Conservation (phyloP, 2,113 vertebrate species). For the Neotoma lepida region DNA sequence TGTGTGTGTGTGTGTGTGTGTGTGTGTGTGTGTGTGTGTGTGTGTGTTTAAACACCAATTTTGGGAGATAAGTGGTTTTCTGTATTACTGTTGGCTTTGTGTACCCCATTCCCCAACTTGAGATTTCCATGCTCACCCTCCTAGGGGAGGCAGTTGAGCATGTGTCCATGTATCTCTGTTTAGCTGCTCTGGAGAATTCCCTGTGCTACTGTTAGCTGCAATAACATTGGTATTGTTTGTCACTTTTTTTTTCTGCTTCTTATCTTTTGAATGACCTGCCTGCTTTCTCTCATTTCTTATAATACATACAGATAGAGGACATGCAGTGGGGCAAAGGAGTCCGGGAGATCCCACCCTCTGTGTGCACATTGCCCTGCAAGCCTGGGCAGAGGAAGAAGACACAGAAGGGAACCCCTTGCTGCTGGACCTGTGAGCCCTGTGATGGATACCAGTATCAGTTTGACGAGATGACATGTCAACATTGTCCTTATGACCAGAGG, state of each 20-base stretch:
- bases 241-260: neutral
- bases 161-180: neutral
- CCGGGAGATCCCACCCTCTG: constrained; percentile 88
- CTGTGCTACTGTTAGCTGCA: neutral
- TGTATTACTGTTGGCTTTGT: neutral
- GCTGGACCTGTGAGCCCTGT: constrained; percentile 96
- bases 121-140: too few relatives aligned
- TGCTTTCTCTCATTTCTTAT: constrained; percentile 41
- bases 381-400: constrained; percentile 94
- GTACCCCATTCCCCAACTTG: neutral
- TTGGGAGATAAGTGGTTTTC: neutral
- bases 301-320: constrained; percentile 90
- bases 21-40: neutral
- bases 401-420: constrained; percentile 95
- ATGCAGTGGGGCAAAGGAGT: constrained; percentile 94
- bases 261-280: constrained; percentile 18
- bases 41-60: neutral
- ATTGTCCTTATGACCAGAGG: constrained; percentile 92
- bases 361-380: constrained; percentile 94
- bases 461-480: constrained; percentile 93
- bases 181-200: neutral
- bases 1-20: neutral
- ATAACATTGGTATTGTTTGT: neutral
- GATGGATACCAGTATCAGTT: constrained; percentile 95
- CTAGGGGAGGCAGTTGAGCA: neutral